Conservation (phyloP, 1,140 invertebrate species). For the Hycleus cichorii region DNA sequence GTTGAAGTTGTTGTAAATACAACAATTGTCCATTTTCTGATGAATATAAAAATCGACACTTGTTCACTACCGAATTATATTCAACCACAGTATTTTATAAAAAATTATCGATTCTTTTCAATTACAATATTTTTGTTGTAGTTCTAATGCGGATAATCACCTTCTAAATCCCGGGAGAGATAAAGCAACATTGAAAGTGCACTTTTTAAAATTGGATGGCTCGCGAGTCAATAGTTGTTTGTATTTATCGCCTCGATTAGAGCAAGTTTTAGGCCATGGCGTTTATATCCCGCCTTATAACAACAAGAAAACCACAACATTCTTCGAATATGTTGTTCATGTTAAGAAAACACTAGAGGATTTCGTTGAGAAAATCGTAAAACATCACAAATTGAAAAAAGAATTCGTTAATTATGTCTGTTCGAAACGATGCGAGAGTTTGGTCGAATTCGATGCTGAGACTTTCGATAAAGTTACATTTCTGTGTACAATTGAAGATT, state of each 20-base stretch:
- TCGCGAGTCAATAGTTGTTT: constrained; percentile 27
- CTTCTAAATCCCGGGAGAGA: constrained; percentile 32
- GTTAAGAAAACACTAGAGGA: constrained; percentile 28
- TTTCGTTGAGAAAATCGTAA: constrained; percentile 23
- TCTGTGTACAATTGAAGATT: constrained; percentile 30
- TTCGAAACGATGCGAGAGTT: constrained; percentile 23
- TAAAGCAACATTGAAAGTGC: constrained; percentile 28
- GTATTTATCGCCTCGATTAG: constrained; percentile 32
- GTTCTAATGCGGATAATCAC: constrained; percentile 1
- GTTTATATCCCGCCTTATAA: constrained; percentile 28
- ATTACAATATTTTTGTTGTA: not conserved
- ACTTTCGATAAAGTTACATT: constrained; percentile 32
- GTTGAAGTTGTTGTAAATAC: constrained; percentile 36
- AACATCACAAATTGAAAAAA: constrained; percentile 31
- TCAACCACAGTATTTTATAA: constrained; percentile 22
- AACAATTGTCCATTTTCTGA: constrained; percentile 34
- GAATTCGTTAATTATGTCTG: constrained; percentile 32
- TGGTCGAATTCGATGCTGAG: constrained; percentile 37
- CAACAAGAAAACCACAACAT: constrained; percentile 16
- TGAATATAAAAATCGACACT: constrained; percentile 33
- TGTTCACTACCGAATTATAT: constrained; percentile 31
- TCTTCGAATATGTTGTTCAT: constrained; percentile 30
- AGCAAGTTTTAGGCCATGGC: constrained; percentile 29
- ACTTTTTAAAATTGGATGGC: constrained; percentile 28
- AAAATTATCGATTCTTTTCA: not conserved